These are phyloP conservation scores for Tapirus terrestris DNA, from an alignment of 2,113 vertebrate genomes.

Conservation along the genomic window DNA sequence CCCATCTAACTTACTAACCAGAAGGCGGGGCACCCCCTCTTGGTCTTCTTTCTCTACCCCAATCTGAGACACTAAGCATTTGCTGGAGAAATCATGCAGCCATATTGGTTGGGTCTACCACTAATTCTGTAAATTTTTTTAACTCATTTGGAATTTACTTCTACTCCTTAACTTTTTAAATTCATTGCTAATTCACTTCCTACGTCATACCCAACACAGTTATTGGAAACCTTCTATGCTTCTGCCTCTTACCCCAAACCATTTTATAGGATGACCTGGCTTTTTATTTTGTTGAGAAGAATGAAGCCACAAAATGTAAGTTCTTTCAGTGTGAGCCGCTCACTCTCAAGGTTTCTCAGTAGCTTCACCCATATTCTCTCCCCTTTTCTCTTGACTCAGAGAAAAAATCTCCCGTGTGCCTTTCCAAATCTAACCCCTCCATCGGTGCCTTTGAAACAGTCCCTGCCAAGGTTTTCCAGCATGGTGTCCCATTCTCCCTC, in stretches of 20 bases:
- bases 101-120: fast-evolving
- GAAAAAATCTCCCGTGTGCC: not conserved
- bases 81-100: not conserved
- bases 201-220: not conserved
- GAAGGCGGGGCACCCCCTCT: not conserved
- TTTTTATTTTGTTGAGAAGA: not conserved
- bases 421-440: not conserved
- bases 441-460: not conserved
- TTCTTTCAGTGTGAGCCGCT: not conserved
- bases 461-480: not conserved
- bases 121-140: not conserved
- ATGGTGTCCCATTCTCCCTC: fast-evolving
- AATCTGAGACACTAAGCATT: not conserved
- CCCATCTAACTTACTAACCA: not conserved
- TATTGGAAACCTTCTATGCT: not conserved
- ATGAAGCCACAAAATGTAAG: not conserved
- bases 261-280: not conserved
- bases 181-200: not conserved
- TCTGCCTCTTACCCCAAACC: not conserved
- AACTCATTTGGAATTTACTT: not conserved
- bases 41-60: not conserved
- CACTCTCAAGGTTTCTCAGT: fast-evolving
- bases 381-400: not conserved
- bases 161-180: no score
- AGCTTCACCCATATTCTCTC: not conserved